Percentiles rank a stretch among this genome's conserved stretches.
Evolutionary conservation across 1,140 invertebrate genomes (phyloP).

Genomic region (Solen grandis): DNA sequence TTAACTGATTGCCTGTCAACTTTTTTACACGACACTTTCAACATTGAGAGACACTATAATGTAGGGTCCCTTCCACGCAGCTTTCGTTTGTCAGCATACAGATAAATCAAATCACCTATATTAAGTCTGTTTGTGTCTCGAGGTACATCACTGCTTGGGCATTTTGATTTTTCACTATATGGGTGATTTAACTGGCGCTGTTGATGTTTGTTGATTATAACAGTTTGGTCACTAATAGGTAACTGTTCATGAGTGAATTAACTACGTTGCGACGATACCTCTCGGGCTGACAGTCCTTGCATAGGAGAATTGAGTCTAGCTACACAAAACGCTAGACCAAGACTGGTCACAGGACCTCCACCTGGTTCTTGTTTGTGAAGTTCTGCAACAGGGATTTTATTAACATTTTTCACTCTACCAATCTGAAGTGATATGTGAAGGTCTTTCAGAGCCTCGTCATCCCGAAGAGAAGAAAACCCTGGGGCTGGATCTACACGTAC

Average conservation of each 20-base stretch:
- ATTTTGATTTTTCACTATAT: too few species aligned
- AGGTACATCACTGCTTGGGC: not conserved
- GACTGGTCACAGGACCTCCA: conserved; percentile 5
- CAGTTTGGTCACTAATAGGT: conserved; percentile 14
- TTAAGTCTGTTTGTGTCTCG: not conserved
- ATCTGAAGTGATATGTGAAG: conserved; percentile 47
- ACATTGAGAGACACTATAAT: conserved; percentile 4
- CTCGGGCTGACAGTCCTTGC: conserved; percentile 32
- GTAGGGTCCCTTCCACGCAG: not conserved
- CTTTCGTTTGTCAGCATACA: too few species aligned
- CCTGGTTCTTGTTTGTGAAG: conserved; percentile 23
- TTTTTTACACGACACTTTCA: conserved; percentile 34
- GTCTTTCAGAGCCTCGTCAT: too few species aligned
- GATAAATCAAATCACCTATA: conserved; percentile 21
- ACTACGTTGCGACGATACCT: conserved; percentile 26
- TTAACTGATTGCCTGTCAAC: conserved; percentile 24
- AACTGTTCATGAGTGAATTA: too few species aligned
- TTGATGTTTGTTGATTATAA: conserved; percentile 13
- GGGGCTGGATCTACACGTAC: too few species aligned
- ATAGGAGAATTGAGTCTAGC: conserved; percentile 31
- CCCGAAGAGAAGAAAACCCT: too few species aligned
- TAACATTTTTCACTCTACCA: conserved; percentile 40
- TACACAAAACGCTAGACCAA: not conserved
- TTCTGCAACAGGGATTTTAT: conserved; percentile 57
- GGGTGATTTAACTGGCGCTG: too few species aligned